These are phyloP conservation scores for Sthenelais limicola DNA, from an alignment of 2,888 invertebrate species.

Conservation along the genomic window DNA sequence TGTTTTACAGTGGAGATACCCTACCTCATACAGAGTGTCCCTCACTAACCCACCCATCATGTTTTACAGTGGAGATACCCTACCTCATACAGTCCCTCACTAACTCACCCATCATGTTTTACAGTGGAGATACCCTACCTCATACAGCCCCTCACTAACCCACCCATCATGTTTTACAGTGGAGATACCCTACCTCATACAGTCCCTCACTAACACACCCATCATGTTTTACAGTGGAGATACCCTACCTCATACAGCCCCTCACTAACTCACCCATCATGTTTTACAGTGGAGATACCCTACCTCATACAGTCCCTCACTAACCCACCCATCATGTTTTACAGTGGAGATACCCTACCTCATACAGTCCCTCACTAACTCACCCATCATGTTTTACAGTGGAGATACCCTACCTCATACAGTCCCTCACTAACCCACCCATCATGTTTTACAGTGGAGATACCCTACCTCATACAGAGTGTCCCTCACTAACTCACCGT, in stretches of 20 bases:
- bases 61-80: background rate
- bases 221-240: background rate
- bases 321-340: background rate
- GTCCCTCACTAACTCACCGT: background rate
- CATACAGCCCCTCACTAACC: background rate
- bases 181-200: background rate
- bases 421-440: background rate
- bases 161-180: background rate
- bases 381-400: background rate
- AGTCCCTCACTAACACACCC: background rate
- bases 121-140: background rate
- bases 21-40: background rate
- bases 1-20: background rate
- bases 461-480: conserved; percentile 42
- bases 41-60: background rate
- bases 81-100: background rate
- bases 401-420: background rate
- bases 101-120: background rate
- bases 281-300: background rate
- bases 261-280: background rate
- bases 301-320: background rate
- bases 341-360: background rate
- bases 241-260: background rate
- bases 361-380: background rate
- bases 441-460: conserved; percentile 34